Conservation (phyloP, 2,797 vertebrate genomes). For the Myotis pilosus region DNA sequence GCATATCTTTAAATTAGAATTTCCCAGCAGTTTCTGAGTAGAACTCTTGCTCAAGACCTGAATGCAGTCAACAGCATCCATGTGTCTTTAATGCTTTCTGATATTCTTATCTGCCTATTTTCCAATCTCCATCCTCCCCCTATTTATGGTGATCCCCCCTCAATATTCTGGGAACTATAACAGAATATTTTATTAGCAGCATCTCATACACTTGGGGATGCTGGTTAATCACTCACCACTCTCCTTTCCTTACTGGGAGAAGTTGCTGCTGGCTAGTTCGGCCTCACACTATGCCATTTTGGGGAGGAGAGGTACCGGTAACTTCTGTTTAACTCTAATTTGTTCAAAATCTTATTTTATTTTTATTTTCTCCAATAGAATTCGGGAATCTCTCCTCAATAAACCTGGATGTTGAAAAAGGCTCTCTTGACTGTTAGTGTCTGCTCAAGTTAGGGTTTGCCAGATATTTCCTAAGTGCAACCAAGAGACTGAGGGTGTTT, state of each 20-base stretch:
- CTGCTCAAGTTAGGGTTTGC: not conserved
- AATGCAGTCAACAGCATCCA: not conserved
- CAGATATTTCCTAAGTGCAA: not conserved
- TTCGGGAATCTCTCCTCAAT: not conserved
- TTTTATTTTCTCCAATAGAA: not conserved
- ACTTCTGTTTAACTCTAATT: not conserved
- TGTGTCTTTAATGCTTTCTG: not conserved
- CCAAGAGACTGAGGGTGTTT: not conserved
- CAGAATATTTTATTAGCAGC: not conserved
- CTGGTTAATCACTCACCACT: not conserved
- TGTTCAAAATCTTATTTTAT: not conserved
- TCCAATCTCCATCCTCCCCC: not conserved
- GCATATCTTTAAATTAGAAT: not conserved
- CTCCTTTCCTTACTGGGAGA: not conserved
- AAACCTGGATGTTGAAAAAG: not conserved
- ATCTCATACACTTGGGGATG: not conserved
- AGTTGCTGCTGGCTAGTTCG: not conserved
- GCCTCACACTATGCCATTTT: too few species aligned
- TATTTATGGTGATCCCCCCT: not conserved
- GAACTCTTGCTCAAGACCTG: not conserved
- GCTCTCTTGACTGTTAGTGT: not conserved
- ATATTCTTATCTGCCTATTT: not conserved
- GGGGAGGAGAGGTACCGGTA: rapidly evolving
- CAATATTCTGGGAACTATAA: not conserved
- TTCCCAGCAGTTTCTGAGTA: not conserved